Conservation (phyloP, 2,888 invertebrate genomes). For the Gari tellinella region DNA sequence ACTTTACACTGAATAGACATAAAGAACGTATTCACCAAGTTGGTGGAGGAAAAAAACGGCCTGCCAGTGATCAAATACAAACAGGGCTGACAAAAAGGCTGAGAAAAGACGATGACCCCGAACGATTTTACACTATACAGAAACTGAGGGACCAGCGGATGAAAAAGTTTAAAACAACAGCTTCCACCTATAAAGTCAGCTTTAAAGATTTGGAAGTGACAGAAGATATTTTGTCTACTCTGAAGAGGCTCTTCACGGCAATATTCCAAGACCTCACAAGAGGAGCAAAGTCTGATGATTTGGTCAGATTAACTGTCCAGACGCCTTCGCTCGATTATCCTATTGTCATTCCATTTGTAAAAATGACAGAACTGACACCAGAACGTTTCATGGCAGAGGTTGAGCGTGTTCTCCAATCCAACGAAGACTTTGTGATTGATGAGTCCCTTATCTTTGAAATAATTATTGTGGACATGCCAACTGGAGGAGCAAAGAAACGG, state of each 20-base stretch:
- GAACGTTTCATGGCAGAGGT: constrained; percentile 33
- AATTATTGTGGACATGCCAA: constrained; percentile 24
- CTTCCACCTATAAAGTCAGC: constrained; percentile 15
- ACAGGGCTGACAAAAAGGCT: constrained; percentile 1
- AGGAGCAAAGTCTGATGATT: constrained; percentile 23
- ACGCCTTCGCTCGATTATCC: constrained; percentile 37
- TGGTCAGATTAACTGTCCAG: constrained; percentile 28
- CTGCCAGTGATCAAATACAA: neutral
- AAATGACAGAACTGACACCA: constrained; percentile 5
- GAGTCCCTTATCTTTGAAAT: constrained; percentile 31
- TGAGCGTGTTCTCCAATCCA: constrained; percentile 23
- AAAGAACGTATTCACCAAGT: constrained; percentile 2
- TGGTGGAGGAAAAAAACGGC: constrained; percentile 10
- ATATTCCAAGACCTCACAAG: constrained; percentile 29
- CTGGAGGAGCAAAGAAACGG: constrained; percentile 20
- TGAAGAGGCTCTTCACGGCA: constrained; percentile 19
- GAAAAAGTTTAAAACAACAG: constrained; percentile 29
- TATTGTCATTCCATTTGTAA: constrained; percentile 19
- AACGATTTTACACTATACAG: constrained; percentile 19
- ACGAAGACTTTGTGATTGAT: constrained; percentile 34
- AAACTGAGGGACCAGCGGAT: constrained; percentile 36
- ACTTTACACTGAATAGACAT: constrained; percentile 1
- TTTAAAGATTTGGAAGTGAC: constrained; percentile 32
- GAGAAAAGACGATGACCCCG: constrained; percentile 19
- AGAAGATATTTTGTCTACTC: constrained; percentile 18